Evolutionary conservation across 2,797 vertebrate species (phyloP), one percentile per base, ranked within the genome.

Genomic region (Alectoris magna): DNA sequence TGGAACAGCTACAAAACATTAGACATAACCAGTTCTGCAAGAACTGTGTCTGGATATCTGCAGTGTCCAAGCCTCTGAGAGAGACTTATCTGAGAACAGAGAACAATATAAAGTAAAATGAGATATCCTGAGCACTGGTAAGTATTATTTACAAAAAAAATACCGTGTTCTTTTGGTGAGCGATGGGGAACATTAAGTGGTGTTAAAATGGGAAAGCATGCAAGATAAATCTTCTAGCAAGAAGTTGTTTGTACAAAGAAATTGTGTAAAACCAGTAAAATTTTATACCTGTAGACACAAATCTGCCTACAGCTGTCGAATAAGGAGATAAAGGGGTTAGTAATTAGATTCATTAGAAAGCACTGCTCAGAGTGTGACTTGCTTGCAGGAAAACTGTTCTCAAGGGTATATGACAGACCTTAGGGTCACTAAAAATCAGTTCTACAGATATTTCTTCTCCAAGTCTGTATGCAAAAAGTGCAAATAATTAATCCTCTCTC

Each of bases 11-110:
- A 91, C 91, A 95, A 82, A 96, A 90, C 77, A 76, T 86, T 71
- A 89, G 92, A 94, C 94, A 87, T 81, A 95, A 97, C 93, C 94
- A 97, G 96, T 97, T 97, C 92, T 90, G 27, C 95, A 91, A 95
- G 95, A 97, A 96, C 81, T 24, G 55, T 76, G 66, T 95, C 90
- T 80, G 94, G 69, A 92, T 84, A 90, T 78, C 94, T 36, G 62
- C 59, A 72, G 67, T 91, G 89, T 44, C 29, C 31, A 84, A 94
- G 80, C 34, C 21, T 76, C 69, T 79, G 90, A 68, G 70, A 83
- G 88, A 81, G 31, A 66, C 67, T 73, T 63, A 84, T 63, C 38
- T 93, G 87, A 94, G 67, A 95, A 93, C 27, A 69, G 53, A 85
- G 80, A 85, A 51, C 78, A 86, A 82, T 80, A 70, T 59, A 69